These are phyloP conservation scores for Stichodactyla mertensii DNA, from an alignment of 64 coral and sea anemone genomes.

Conservation along the genomic window DNA sequence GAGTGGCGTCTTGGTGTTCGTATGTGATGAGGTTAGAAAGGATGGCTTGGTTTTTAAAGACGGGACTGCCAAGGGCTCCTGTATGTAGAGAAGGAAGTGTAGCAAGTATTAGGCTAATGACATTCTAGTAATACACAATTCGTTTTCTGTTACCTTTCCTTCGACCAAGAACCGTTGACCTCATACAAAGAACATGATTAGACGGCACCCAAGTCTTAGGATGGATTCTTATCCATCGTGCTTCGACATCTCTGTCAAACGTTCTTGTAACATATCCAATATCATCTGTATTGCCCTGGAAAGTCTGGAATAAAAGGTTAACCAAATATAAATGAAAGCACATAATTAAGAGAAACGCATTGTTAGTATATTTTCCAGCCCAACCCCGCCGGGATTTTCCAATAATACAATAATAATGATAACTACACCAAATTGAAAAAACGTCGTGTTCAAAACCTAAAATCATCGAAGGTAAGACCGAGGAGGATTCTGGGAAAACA, in stretches of 20 bases:
- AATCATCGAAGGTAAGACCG: too few species aligned
- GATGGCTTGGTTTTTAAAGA: not conserved
- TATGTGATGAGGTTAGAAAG: not conserved
- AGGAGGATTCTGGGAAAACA: too few species aligned
- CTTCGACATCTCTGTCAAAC: constrained; percentile 7
- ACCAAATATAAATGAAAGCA: not conserved
- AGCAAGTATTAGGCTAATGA: not conserved
- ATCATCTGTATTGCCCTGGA: not conserved
- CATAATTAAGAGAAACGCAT: too few species aligned
- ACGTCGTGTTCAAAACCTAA: too few species aligned
- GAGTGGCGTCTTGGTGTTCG: not conserved
- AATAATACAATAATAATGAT: too few species aligned
- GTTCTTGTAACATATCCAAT: constrained; percentile 9
- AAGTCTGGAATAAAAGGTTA: not conserved
- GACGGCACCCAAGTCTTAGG: not conserved
- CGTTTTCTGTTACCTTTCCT: not conserved
- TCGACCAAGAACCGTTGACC: constrained; percentile 1
- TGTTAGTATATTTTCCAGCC: not conserved
- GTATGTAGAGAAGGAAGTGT: not conserved
- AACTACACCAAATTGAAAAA: too few species aligned
- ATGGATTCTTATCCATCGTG: not conserved
- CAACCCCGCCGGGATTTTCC: too few species aligned
- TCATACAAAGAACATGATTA: not conserved
- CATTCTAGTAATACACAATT: not conserved
- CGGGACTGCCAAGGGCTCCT: not conserved